Percentiles rank a stretch among this genome's conserved stretches.
These are phyloP conservation scores for Barypeithes pellucidus DNA, from an alignment of 2,888 invertebrate species.

Conservation along the genomic window DNA sequence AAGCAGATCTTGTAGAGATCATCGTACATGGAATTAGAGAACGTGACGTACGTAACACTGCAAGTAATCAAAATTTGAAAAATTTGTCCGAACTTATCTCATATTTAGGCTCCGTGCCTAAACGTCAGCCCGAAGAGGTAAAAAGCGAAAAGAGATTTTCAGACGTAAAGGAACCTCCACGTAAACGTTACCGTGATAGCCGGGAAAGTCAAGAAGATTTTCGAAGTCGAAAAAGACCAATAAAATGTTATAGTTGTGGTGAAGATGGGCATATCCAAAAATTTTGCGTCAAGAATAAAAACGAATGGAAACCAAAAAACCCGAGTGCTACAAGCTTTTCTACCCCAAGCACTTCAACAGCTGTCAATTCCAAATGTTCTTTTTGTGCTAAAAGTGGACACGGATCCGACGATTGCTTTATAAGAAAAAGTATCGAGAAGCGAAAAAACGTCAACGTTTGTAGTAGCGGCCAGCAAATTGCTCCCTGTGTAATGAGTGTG, in stretches of 20 bases:
- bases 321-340: background rate
- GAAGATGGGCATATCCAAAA: constrained; percentile 29
- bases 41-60: no score
- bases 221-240: background rate
- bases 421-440: constrained; percentile 25
- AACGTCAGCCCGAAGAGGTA: no score
- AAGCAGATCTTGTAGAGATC: no score
- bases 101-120: no score
- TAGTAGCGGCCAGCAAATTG: constrained; percentile 22
- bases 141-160: background rate
- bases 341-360: no score
- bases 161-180: constrained; percentile 3
- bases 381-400: constrained; percentile 38
- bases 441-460: constrained; percentile 36
- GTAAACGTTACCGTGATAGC: constrained; percentile 15
- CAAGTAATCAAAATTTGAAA: no score
- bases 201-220: background rate
- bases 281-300: constrained; percentile 17
- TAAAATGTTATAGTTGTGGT: constrained; percentile 2
- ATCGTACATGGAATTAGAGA: no score
- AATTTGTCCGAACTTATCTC: no score
- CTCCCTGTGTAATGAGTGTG: background rate
- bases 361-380: no score
- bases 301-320: constrained; percentile 1
- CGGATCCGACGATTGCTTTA: constrained; percentile 31